Evolutionary conservation across 2,797 vertebrate species (phyloP).

Genomic region (Falco biarmicus): DNA sequence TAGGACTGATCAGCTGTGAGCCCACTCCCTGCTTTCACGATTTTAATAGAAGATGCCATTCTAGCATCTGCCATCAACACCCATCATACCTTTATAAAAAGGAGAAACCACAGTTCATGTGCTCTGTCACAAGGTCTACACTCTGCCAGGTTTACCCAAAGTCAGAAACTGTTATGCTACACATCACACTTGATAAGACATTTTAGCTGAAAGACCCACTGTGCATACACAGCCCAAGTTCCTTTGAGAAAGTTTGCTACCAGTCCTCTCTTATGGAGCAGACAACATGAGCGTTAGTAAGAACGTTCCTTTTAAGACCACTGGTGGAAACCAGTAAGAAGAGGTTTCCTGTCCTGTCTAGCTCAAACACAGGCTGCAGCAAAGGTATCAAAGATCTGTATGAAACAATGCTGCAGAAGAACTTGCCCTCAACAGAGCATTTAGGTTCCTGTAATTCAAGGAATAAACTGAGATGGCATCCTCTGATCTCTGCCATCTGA

Average conservation of each 20-base stretch:
- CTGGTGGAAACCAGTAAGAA: background rate
- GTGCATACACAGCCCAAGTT: background rate
- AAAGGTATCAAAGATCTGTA: background rate
- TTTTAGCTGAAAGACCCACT: background rate
- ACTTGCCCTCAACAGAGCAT: background rate
- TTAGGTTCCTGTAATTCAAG: background rate
- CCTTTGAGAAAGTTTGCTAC: background rate
- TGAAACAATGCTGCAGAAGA: background rate
- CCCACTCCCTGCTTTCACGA: background rate
- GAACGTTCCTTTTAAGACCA: background rate
- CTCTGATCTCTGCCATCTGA: background rate
- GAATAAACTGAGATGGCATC: background rate
- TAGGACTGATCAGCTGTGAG: background rate
- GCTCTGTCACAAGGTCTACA: background rate
- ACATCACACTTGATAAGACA: background rate
- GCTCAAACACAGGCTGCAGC: background rate
- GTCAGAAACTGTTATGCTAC: background rate
- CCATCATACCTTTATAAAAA: background rate
- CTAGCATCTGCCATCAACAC: background rate
- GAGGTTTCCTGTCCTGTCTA: background rate
- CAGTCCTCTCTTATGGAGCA: background rate
- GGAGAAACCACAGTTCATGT: background rate
- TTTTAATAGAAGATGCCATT: background rate
- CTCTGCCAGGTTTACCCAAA: background rate
- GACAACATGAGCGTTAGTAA: background rate